Conservation (phyloP, 1,140 invertebrate species). For the Cydia splendana region DNA sequence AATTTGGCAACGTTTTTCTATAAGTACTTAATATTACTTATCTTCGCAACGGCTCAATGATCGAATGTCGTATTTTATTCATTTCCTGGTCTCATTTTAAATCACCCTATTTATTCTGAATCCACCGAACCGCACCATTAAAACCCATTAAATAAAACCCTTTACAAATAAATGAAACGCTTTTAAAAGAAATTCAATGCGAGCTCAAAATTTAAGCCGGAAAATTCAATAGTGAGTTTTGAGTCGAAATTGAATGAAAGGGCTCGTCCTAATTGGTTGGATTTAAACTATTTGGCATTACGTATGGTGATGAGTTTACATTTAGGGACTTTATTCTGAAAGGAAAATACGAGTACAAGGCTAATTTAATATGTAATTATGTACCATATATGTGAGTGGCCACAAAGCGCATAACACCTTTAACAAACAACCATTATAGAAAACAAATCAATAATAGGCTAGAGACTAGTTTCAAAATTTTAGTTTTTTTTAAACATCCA, state of each 20-base stretch:
- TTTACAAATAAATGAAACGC: background rate
- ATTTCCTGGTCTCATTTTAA: background rate
- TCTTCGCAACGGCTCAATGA: too few species aligned
- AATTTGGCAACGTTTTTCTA: too few species aligned
- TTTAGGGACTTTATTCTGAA: background rate
- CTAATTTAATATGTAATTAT: too few species aligned
- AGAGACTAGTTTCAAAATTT: too few species aligned
- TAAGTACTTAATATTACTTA: too few species aligned
- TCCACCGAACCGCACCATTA: constrained; percentile 2
- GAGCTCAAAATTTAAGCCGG: background rate
- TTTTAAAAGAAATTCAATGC: background rate
- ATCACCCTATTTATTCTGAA: background rate
- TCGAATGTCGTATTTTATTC: constrained; percentile 2
- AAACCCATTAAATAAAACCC: constrained; percentile 2
- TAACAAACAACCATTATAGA: too few species aligned
- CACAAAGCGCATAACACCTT: too few species aligned
- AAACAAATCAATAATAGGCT: too few species aligned
- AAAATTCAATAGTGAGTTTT: constrained; percentile 5
- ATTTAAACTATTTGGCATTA: constrained; percentile 10
- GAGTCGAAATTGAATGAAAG: constrained; percentile 2
- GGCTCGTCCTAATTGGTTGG: background rate
- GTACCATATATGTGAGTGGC: too few species aligned
- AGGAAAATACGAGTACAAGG: too few species aligned
- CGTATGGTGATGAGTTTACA: background rate
- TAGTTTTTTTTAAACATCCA: too few species aligned